phyloP scores from a whole-genome alignment of 1,140 invertebrate species.

The Tetramorium alpestre region DNA sequence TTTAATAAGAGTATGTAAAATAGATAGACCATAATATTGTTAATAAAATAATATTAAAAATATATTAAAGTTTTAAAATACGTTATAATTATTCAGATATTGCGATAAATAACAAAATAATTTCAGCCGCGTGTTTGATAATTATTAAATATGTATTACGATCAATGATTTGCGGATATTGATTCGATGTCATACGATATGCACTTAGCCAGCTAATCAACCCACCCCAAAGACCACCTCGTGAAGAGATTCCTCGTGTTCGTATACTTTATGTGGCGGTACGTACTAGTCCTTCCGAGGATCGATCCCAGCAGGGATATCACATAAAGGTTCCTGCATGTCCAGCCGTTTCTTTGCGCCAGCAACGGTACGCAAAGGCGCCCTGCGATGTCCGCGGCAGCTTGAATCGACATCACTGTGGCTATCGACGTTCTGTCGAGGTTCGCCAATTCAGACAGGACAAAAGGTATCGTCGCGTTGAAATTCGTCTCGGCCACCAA shows the following conservation, averaged over 20 bases:
- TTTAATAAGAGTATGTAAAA: neutral
- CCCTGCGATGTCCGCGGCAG: slow-evolving; percentile 78
- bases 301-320: slow-evolving; percentile 79
- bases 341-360: slow-evolving; percentile 73
- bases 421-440: slow-evolving; percentile 78
- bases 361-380: slow-evolving; percentile 80
- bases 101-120: neutral
- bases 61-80: neutral
- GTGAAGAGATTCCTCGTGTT: slow-evolving; percentile 60
- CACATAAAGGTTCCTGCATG: slow-evolving; percentile 79
- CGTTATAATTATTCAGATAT: neutral
- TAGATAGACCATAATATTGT: neutral
- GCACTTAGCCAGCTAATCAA: slow-evolving; percentile 39
- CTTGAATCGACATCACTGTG: slow-evolving; percentile 79
- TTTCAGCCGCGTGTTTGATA: neutral
- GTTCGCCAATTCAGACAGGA: slow-evolving; percentile 77
- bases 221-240: slow-evolving; percentile 55
- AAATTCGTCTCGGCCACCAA: slow-evolving; percentile 77
- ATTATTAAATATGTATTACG: neutral
- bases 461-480: slow-evolving; percentile 80
- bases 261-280: slow-evolving; percentile 61
- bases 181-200: neutral
- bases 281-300: slow-evolving; percentile 80
- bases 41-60: neutral
- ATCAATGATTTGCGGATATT: neutral